Conservation (phyloP, 2,113 vertebrate genomes). For the Suncus etruscus region DNA sequence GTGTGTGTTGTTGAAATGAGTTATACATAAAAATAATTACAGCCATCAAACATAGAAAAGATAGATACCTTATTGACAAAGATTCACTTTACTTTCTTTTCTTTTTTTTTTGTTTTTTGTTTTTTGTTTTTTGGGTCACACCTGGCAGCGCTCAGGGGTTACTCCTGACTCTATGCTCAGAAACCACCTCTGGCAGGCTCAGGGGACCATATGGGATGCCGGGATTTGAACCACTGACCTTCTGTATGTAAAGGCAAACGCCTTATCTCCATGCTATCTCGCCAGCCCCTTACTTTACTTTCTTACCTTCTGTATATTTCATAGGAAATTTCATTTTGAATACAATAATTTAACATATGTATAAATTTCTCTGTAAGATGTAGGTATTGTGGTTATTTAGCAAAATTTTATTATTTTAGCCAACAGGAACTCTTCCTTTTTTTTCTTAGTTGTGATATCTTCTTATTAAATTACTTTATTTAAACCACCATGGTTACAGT, state of each 20-base stretch:
- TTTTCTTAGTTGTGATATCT: neutral
- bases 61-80: neutral
- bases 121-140: too few species aligned
- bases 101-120: too few species aligned
- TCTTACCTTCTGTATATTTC: slow-evolving; percentile 8
- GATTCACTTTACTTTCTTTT: slow-evolving; percentile 18
- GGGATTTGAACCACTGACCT: too few species aligned
- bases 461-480: neutral
- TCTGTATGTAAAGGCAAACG: too few species aligned
- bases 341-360: neutral
- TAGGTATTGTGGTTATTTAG: slow-evolving; percentile 1
- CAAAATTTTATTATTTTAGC: neutral
- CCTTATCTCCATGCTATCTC: too few species aligned
- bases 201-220: too few species aligned
- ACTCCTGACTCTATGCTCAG: too few species aligned
- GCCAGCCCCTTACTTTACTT: too few species aligned
- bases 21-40: neutral
- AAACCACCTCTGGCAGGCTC: too few species aligned
- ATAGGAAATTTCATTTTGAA: slow-evolving; percentile 52
- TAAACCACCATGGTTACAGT: too few species aligned
- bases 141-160: too few species aligned
- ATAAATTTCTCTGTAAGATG: neutral
- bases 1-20: neutral
- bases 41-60: neutral
- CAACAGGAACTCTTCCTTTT: neutral